Evolutionary conservation across 2,888 invertebrate genomes (phyloP).

Genomic region (Amaurobius ferox): DNA sequence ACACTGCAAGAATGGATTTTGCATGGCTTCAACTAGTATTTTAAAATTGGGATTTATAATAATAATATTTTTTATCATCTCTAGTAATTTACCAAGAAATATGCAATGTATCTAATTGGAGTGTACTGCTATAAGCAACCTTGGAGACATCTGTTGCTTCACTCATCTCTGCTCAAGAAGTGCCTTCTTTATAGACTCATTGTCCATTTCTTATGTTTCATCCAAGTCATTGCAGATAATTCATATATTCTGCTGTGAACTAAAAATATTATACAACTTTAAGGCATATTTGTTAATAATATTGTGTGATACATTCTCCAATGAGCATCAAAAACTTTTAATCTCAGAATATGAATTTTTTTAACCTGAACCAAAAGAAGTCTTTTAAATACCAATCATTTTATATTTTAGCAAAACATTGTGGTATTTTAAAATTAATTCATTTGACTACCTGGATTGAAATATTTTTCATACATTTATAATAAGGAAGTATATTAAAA

Average conservation of each 20-base stretch:
- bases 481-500: no score
- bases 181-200: not conserved
- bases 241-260: not conserved
- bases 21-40: constrained; percentile 24
- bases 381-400: no score
- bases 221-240: constrained; percentile 10
- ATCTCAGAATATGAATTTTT: no score
- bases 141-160: constrained; percentile 35
- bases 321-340: no score
- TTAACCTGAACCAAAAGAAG: no score
- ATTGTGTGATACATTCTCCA: no score
- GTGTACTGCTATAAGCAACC: constrained; percentile 53
- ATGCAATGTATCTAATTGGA: constrained; percentile 45
- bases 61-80: constrained; percentile 30
- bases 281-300: no score
- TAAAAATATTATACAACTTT: not conserved
- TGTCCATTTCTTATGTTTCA: constrained; percentile 8
- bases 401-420: no score
- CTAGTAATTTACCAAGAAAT: constrained; percentile 61
- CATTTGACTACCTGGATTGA: no score
- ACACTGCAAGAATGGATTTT: not conserved
- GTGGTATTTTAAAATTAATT: no score
- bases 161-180: not conserved
- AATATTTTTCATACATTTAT: no score
- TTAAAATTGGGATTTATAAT: not conserved